A percentile compares a stretch with the other conserved stretches of the same genome.
phyloP scores from a whole-genome alignment of 2,797 vertebrate species.

The Tangara arthus region DNA sequence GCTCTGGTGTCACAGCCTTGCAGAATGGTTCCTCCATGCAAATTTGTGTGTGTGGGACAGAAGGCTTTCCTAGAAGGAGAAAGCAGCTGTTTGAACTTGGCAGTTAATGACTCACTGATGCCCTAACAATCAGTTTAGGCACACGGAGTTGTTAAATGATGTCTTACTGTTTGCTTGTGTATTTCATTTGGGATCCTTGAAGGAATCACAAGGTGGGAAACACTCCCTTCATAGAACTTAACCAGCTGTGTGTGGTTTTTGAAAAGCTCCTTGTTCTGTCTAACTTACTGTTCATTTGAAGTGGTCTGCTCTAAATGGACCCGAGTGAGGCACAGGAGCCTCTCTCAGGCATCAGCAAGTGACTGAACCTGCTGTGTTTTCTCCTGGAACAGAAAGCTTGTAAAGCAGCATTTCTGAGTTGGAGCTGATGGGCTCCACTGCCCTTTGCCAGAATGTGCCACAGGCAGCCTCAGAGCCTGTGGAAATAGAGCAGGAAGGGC shows the following conservation, averaged over 20 bases:
- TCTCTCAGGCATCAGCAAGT: not conserved
- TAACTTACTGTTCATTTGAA: not conserved
- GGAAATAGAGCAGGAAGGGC: not conserved
- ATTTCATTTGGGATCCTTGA: not conserved
- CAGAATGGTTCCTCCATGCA: not conserved
- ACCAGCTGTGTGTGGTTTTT: not conserved
- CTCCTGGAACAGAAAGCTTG: rapidly evolving
- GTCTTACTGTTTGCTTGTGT: not conserved
- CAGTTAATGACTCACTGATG: not conserved
- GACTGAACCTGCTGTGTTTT: not conserved
- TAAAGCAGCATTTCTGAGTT: not conserved
- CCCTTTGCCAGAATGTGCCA: not conserved
- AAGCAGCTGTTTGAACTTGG: not conserved
- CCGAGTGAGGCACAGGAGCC: not conserved
- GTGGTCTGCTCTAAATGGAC: not conserved
- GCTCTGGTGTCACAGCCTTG: not conserved
- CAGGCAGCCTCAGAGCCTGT: not conserved
- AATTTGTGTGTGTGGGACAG: not conserved
- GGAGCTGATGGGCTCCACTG: not conserved
- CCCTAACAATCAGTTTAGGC: not conserved
- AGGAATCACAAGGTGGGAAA: not conserved
- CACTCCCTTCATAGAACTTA: not conserved
- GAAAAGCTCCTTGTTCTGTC: not conserved
- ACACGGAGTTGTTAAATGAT: not conserved
- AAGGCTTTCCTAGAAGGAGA: not conserved